phyloP scores from a whole-genome alignment of 2,113 vertebrate genomes.

The Choloepus hoffmanni region DNA sequence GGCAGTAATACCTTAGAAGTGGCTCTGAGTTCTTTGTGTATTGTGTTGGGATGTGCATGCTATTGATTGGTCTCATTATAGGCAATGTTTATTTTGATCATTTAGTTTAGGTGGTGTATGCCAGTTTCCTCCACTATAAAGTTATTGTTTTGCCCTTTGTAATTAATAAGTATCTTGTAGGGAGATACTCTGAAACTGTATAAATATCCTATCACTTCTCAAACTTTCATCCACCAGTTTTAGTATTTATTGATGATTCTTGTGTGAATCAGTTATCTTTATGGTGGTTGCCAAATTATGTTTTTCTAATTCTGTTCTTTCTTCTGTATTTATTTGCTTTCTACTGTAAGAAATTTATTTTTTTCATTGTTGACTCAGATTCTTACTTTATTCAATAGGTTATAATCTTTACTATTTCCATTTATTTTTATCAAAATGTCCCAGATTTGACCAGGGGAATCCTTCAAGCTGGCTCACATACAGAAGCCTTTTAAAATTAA shows the following conservation, averaged over 20 bases:
- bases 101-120: neutral
- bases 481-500: slow-evolving; percentile 50
- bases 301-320: slow-evolving; percentile 13
- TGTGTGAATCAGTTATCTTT: neutral
- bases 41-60: neutral
- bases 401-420: neutral
- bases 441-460: neutral
- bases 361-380: neutral
- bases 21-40: neutral
- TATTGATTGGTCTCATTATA: neutral
- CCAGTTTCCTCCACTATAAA: neutral
- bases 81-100: neutral
- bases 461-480: neutral
- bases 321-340: slow-evolving; percentile 23
- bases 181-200: neutral
- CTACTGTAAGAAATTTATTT: neutral
- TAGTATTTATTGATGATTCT: neutral
- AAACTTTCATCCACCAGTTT: neutral
- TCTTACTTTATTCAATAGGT: neutral
- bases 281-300: neutral
- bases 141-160: neutral
- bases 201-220: neutral
- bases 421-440: neutral
- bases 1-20: neutral
- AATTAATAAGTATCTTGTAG: neutral